phyloP scores from a whole-genome alignment of 23 tunicate species.

The Trididemnum nubilum region DNA sequence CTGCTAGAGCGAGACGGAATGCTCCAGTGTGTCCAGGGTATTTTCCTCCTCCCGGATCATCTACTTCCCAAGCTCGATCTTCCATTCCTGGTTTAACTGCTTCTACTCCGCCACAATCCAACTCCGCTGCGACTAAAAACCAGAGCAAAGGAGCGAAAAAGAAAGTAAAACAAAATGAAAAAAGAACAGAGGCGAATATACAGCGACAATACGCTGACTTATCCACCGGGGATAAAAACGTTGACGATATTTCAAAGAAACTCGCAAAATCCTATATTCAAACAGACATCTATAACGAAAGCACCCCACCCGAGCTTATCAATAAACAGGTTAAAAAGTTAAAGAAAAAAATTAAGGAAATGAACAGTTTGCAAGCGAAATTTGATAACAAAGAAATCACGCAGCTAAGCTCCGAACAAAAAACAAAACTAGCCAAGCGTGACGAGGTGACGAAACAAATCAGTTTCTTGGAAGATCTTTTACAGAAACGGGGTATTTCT shows the following conservation, averaged over 20 bases:
- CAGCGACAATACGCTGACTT: slow-evolving; percentile 53
- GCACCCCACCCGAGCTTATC: neutral
- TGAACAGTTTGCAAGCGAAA: slow-evolving; percentile 72
- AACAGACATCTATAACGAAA: neutral
- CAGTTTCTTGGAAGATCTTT: neutral
- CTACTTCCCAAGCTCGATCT: neutral
- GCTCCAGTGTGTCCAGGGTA: slow-evolving; percentile 91
- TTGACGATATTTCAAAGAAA: slow-evolving; percentile 18
- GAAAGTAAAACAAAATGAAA: slow-evolving; percentile 59
- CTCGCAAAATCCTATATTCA: neutral
- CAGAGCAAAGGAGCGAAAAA: slow-evolving; percentile 60
- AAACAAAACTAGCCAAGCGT: slow-evolving; percentile 49
- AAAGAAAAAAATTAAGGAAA: slow-evolving; percentile 66
- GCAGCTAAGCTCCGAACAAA: slow-evolving; percentile 49
- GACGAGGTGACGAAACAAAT: slow-evolving; percentile 46
- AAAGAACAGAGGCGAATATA: slow-evolving; percentile 47
- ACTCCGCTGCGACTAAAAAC: slow-evolving; percentile 44
- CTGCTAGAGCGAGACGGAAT: slow-evolving; percentile 52
- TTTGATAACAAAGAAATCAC: slow-evolving; percentile 54
- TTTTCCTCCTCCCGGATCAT: slow-evolving; percentile 1
- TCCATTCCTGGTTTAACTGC: slow-evolving; percentile 36
- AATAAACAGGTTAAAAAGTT: neutral
- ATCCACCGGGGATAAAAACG: slow-evolving; percentile 27
- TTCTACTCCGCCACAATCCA: neutral
- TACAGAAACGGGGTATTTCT: neutral